Base-by-base conservation (phyloP, 2,888 invertebrate genomes). In the Caenorhabditis sp. region DNA sequence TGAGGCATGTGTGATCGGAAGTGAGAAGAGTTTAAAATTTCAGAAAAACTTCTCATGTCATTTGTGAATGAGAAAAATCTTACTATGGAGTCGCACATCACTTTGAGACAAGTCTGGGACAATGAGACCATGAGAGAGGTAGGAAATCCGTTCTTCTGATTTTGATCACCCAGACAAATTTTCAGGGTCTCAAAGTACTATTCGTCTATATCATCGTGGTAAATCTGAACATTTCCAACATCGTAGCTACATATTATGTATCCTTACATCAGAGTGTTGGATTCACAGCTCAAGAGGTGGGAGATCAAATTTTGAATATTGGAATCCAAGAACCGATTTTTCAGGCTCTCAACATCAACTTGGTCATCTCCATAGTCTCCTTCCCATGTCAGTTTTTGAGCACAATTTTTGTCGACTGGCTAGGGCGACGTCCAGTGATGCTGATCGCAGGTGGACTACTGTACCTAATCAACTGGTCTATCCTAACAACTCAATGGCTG, bases 381-480 rank as follows among this genome's bases (percentile, higher is more conserved):
- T 63, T 69, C 41, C 86, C 86, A 2, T 31, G 77, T 2, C 69
- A 80, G 16, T 64, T 86, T 16, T 35, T 80, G 10, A 81, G 86
- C 31, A 74, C 84, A 10, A 31, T 77, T 19, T 35, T 86, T 1
- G 73, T 86, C 19, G 86, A 86, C 22, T 59, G 22, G 5, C 64
- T 75, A 12, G 86, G 86, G 14, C 63, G 86, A 61, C 54, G 86
- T 35, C 66, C 66, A 6, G 73, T 84, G 6, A 24, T 86, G 35
- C 69, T 68, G 6, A 26, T 79, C 4, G 74, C 75, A 0, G 81
- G 47, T 24, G 7, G 51, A 16, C 26, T 85, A 10, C 22, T 79
- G 79, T 79, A 28, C 47, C 1, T 28, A 4, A 49, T 44, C 4
- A 49, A 14, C 28, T 35, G 38, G 14, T 10, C 49, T 2, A n/a